Percentiles rank a stretch among this genome's conserved stretches.
phyloP scores from a whole-genome alignment of 1,140 invertebrate genomes.

The Mycetomoellerius zeteki region DNA sequence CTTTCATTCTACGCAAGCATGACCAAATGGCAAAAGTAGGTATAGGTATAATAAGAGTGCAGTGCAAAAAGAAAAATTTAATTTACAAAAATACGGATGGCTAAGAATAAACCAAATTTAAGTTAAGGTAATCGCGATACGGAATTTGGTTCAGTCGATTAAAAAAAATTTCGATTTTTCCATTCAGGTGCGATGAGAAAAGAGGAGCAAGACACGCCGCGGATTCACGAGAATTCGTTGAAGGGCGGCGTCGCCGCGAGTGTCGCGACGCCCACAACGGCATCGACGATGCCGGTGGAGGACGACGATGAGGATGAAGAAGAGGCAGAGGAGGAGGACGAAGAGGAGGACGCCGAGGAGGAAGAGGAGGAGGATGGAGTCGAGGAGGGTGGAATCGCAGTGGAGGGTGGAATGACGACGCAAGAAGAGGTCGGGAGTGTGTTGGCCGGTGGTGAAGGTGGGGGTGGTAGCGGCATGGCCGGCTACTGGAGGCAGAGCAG shows the following conservation, averaged over 20 bases:
- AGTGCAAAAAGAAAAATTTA: background rate
- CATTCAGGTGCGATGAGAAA: slow-evolving; percentile 70
- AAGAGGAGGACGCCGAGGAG: slow-evolving; percentile 73
- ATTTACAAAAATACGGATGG: background rate
- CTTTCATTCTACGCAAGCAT: background rate
- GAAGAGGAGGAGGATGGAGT: slow-evolving; percentile 67
- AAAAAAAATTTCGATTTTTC: background rate
- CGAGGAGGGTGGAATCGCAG: slow-evolving; percentile 70
- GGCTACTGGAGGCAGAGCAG: slow-evolving; percentile 88
- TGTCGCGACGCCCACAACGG: slow-evolving; percentile 71
- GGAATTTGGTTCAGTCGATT: background rate
- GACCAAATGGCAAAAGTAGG: background rate
- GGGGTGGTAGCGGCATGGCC: slow-evolving; percentile 86
- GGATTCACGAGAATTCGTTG: slow-evolving; percentile 78
- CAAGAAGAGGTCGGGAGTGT: slow-evolving; percentile 84
- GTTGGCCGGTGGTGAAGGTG: slow-evolving; percentile 87
- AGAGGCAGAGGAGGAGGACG: slow-evolving; percentile 74
- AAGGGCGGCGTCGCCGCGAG: slow-evolving; percentile 63
- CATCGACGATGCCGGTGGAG: slow-evolving; percentile 61
- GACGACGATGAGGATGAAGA: slow-evolving; percentile 73
- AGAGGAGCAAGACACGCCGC: slow-evolving; percentile 85
- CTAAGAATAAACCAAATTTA: background rate
- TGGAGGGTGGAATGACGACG: slow-evolving; percentile 78
- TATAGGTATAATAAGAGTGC: background rate
- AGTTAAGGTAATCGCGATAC: background rate